Percentiles rank a stretch among this genome's conserved stretches.
Evolutionary conservation across 92 coral and sea anemone genomes (phyloP).

Genomic region (Epizoanthus scotinus): DNA sequence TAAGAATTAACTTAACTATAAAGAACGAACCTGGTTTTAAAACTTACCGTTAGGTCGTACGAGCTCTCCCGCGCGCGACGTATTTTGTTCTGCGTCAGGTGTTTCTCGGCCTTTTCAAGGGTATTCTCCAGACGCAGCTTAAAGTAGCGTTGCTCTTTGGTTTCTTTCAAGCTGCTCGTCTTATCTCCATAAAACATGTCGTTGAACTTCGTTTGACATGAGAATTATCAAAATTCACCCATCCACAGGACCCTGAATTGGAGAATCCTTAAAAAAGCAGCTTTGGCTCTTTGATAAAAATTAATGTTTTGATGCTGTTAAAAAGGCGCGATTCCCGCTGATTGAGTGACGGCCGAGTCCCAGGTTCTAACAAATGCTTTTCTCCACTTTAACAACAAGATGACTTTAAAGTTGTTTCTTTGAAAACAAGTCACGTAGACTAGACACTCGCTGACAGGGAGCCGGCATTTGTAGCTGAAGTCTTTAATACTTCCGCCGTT

Average conservation of each 20-base stretch:
- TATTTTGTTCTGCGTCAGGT: slow-evolving; percentile 2
- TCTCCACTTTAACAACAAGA: background rate
- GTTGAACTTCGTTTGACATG: background rate
- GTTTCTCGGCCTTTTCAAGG: slow-evolving; percentile 10
- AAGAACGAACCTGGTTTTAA: too few relatives aligned
- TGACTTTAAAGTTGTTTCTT: too few relatives aligned
- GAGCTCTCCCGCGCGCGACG: background rate
- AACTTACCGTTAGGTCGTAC: background rate
- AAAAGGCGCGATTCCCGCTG: background rate
- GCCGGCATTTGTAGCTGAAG: too few relatives aligned
- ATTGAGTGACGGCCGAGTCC: background rate
- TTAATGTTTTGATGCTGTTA: slow-evolving; percentile 5
- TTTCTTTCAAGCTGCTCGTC: background rate
- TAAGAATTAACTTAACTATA: too few relatives aligned
- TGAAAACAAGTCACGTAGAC: too few relatives aligned
- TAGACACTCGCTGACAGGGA: too few relatives aligned
- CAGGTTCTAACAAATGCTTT: background rate
- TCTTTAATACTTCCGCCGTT: too few relatives aligned
- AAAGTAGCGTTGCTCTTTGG: background rate
- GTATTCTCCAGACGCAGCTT: background rate
- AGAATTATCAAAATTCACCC: background rate
- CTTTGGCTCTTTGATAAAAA: background rate
- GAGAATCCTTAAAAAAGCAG: too few relatives aligned
- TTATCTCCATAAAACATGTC: slow-evolving; percentile 15
- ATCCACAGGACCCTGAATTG: background rate